Base-by-base conservation (phyloP, 2,888 invertebrate genomes). In the Drosophila affinis region DNA sequence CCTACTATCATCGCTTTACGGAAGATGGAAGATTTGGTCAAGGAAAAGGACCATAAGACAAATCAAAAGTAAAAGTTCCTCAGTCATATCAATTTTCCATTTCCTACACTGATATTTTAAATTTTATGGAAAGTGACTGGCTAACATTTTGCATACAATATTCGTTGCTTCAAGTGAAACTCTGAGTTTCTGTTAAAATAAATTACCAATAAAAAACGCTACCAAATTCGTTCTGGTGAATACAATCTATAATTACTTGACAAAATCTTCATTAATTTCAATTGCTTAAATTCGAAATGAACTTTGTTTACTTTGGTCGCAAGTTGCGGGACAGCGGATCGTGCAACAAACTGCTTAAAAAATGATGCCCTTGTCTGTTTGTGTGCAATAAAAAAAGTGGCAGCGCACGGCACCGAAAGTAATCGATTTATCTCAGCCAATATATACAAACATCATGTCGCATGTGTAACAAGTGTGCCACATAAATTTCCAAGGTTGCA, bases 391-490 rank as follows among this genome's bases (percentile, higher is more conserved):
- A 52, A 62, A 65, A 72, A 69, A 71, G 58, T 2, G 29, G 29
- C 29, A 29, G 29, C 7, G 9, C 46, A 3, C 46, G 14, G 14
- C 14, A 14, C 2, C 6, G 7, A 14, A 6, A 59, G 78, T 49
- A 74, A 79, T 79, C 87, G 85, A 85, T 85, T 85, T 88, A 76
- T 85, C 79, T 77, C 77, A 21, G 69, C 55, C 72, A 67, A 24
- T 75, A 68, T 72, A 48, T 75, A 73, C 70, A 72, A 75, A 70
- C 75, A 68, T 64, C 85, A 72, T 87, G 82, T 85, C 82, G 87
- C 79, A 79, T 85, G 83, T 72, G 86, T 85, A 79, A 79, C 81
- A 83, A 82, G 80, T 82, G 80, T 59, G 64, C 62, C 80, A 72
- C 80, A 82, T 82, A 82, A 82, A 86, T 82, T 62, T 53, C 52